Evolutionary conservation across 2,888 invertebrate genomes (phyloP).

Genomic region (Drosophila mulleri): DNA sequence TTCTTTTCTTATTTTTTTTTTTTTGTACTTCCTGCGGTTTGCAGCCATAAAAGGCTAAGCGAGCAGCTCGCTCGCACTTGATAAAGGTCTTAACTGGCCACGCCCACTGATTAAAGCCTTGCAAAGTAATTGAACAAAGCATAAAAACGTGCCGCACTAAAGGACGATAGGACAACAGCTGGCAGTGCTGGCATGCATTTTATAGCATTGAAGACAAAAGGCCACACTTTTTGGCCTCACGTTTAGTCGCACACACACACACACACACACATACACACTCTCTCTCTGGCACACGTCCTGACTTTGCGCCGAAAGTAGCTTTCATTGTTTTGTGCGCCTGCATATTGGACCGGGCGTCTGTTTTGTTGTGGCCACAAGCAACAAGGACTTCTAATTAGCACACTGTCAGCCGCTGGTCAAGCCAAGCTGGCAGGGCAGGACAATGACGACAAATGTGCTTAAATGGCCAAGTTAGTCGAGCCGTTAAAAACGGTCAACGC

Average conservation of each 20-base stretch:
- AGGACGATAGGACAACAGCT: slow-evolving; percentile 29
- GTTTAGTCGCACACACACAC: slow-evolving; percentile 11
- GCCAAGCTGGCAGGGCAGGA: slow-evolving; percentile 28
- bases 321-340: slow-evolving; percentile 73
- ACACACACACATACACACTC: slow-evolving; percentile 1
- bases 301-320: slow-evolving; percentile 76
- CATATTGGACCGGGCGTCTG: slow-evolving; percentile 59
- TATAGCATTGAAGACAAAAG: slow-evolving; percentile 58
- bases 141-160: slow-evolving; percentile 9
- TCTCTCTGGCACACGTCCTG: slow-evolving; percentile 40
- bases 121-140: slow-evolving; percentile 46
- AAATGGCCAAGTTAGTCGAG: slow-evolving; percentile 78
- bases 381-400: slow-evolving; percentile 82
- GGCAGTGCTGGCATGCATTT: slow-evolving; percentile 60
- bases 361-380: slow-evolving; percentile 81
- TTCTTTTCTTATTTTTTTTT: slow-evolving; percentile 12
- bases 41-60: slow-evolving; percentile 12
- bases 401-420: slow-evolving; percentile 72
- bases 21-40: slow-evolving; percentile 34
- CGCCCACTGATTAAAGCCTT: slow-evolving; percentile 36
- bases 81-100: slow-evolving; percentile 46
- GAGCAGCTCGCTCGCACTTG: slow-evolving; percentile 35
- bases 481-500: slow-evolving; percentile 64
- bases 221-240: slow-evolving; percentile 26
- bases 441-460: slow-evolving; percentile 79